Conservation (phyloP, 1,140 invertebrate species). For the Parasteatoda tepidariorum region DNA sequence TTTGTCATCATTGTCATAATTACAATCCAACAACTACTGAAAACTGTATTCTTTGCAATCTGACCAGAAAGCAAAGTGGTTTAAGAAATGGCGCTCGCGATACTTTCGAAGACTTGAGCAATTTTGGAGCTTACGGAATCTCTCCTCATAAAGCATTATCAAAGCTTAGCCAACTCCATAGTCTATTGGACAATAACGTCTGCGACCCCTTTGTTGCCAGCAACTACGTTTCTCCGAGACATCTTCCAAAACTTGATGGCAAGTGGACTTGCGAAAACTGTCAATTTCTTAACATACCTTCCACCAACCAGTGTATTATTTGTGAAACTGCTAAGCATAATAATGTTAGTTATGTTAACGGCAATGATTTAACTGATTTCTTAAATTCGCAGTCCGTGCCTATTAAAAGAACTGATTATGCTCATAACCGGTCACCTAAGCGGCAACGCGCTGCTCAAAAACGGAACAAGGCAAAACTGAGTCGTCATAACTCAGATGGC, state of each 20-base stretch:
- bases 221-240: constrained; percentile 55
- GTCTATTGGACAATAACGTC: constrained; percentile 12
- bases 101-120: constrained; percentile 38
- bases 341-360: constrained; percentile 54
- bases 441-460: constrained; percentile 74
- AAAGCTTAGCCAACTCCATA: constrained; percentile 28
- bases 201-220: constrained; percentile 41
- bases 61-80: neutral
- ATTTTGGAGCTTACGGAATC: constrained; percentile 49
- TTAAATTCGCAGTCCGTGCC: constrained; percentile 47
- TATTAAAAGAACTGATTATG: constrained; percentile 41
- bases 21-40: constrained; percentile 43
- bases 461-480: constrained; percentile 74
- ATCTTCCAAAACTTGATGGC: constrained; percentile 59
- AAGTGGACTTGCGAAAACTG: constrained; percentile 66
- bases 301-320: constrained; percentile 63
- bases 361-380: constrained; percentile 50
- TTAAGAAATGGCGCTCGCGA: constrained; percentile 10
- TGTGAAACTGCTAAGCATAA: constrained; percentile 62
- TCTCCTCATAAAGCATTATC: constrained; percentile 42
- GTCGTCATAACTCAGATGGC: constrained; percentile 72
- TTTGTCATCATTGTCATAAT: constrained; percentile 59
- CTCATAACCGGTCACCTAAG: constrained; percentile 70
- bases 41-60: constrained; percentile 49
- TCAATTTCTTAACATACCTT: constrained; percentile 65